Evolutionary conservation across 2,113 vertebrate species (phyloP).

Genomic region (Chamaea fasciata): DNA sequence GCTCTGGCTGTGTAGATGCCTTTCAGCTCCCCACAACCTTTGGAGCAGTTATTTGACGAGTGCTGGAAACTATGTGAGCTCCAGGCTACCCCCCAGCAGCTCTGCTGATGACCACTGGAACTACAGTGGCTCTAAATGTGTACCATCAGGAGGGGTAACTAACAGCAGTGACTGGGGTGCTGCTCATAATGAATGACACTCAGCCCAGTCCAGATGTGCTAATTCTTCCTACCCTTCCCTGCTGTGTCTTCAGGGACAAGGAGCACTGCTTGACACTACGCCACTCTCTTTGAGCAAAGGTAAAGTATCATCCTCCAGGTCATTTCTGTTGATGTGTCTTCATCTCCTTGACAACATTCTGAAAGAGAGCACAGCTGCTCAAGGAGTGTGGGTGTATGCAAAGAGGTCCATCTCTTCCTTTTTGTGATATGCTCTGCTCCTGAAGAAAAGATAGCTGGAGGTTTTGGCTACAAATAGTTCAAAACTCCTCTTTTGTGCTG

Average conservation of each 20-base stretch:
- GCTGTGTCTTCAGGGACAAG: neutral
- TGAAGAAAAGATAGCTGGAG: neutral
- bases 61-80: neutral
- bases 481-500: fast-evolving
- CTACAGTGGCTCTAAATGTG: neutral
- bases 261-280: fast-evolving
- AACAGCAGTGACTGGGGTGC: neutral
- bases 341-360: neutral
- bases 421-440: neutral
- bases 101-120: fast-evolving
- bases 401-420: neutral
- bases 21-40: neutral
- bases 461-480: neutral
- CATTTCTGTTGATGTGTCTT: neutral
- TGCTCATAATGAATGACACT: fast-evolving
- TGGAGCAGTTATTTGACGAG: fast-evolving
- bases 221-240: neutral
- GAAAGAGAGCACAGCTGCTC: neutral
- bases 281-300: neutral
- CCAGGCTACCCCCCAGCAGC: neutral
- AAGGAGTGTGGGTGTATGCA: neutral
- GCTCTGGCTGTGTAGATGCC: neutral
- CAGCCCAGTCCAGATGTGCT: neutral
- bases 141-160: neutral
- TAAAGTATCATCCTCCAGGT: neutral